A percentile compares a stretch with the other conserved stretches of the same genome.
Evolutionary conservation across 2,888 invertebrate genomes (phyloP).

Genomic region (Ichneumoninae sp.): DNA sequence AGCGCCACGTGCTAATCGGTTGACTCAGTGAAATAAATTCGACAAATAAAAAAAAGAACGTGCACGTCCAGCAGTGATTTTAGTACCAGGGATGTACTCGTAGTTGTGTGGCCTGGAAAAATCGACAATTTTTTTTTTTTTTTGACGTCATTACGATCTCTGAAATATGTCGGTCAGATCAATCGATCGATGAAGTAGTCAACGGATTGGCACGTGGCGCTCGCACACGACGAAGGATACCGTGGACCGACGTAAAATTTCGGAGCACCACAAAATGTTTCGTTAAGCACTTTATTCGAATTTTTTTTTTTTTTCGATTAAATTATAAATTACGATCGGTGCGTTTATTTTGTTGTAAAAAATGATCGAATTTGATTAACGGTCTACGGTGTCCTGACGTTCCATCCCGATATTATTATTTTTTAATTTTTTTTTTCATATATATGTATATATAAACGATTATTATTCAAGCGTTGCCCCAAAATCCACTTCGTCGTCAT

Average conservation of each 20-base stretch:
- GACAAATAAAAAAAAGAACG: background rate
- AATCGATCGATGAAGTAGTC: background rate
- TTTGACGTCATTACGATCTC: background rate
- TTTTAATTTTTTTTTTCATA: background rate
- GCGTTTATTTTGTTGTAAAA: background rate
- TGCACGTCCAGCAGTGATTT: background rate
- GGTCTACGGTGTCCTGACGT: background rate
- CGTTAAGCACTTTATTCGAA: background rate
- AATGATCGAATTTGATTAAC: background rate
- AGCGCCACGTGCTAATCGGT: background rate
- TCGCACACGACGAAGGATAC: background rate
- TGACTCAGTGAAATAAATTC: background rate
- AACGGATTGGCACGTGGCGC: background rate
- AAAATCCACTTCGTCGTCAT: conserved; percentile 36
- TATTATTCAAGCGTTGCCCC: conserved; percentile 40
- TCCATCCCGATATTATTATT: background rate
- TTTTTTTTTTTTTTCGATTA: background rate
- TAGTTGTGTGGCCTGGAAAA: background rate
- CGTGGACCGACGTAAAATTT: background rate
- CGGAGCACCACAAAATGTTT: background rate
- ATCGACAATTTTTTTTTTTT: background rate
- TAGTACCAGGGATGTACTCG: background rate
- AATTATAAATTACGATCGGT: background rate
- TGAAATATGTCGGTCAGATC: background rate
- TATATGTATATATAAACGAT: conserved; percentile 32